Conservation (phyloP, 2,888 invertebrate species). For the Rhopalosiphum nymphaeae region DNA sequence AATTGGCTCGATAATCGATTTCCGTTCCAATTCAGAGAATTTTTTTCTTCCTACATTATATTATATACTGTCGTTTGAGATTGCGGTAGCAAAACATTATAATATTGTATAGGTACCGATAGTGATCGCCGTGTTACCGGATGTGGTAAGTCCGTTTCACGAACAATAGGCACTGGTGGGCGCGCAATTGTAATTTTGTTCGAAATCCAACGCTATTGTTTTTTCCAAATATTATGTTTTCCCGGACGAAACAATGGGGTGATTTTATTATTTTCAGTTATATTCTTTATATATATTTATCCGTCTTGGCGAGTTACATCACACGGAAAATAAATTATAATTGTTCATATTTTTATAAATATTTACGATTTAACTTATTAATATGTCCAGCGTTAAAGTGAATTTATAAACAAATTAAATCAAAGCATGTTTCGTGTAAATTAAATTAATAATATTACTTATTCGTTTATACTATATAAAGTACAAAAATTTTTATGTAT, state of each 20-base stretch:
- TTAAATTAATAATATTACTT: background rate
- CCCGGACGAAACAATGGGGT: slow-evolving; percentile 18
- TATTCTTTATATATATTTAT: background rate
- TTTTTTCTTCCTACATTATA: background rate
- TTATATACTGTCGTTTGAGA: background rate
- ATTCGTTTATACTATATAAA: background rate
- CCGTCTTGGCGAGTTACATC: background rate
- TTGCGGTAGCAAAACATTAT: background rate
- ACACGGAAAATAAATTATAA: background rate
- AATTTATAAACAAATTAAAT: background rate
- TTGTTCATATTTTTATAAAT: background rate
- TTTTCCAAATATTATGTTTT: slow-evolving; percentile 17
- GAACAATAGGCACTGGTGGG: slow-evolving; percentile 45
- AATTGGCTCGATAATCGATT: background rate
- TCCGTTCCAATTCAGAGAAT: background rate
- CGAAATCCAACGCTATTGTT: slow-evolving; percentile 34
- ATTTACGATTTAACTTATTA: background rate
- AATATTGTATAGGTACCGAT: slow-evolving; percentile 19
- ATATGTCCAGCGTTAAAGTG: background rate
- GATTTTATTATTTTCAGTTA: background rate
- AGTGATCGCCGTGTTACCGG: slow-evolving; percentile 37
- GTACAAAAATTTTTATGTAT: background rate
- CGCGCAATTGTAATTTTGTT: slow-evolving; percentile 44
- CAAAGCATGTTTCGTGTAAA: background rate
- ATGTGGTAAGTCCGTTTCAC: slow-evolving; percentile 50